Evolutionary conservation across 2,888 invertebrate species (phyloP).

Genomic region (Clunio marinus): DNA sequence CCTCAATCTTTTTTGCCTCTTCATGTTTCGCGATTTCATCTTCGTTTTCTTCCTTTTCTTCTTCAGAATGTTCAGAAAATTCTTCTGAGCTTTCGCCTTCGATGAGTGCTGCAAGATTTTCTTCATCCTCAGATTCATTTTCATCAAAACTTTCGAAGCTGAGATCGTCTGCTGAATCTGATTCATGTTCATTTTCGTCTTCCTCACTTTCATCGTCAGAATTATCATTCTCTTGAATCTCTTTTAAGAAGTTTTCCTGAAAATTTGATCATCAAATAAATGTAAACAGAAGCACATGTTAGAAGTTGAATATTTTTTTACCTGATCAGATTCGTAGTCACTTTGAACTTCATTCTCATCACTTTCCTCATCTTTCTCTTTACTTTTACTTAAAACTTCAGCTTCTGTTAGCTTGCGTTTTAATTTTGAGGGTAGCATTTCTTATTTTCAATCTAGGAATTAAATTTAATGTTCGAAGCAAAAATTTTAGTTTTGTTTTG

Average conservation of each 20-base stretch:
- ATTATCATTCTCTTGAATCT: slow-evolving; percentile 51
- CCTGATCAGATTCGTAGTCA: slow-evolving; percentile 33
- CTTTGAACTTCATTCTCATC: not conserved
- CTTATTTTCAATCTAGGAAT: no score
- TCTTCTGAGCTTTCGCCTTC: slow-evolving; percentile 41
- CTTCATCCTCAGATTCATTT: slow-evolving; percentile 50
- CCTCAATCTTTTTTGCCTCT: slow-evolving; percentile 39
- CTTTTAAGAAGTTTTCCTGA: slow-evolving; percentile 49
- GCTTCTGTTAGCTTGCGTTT: not conserved
- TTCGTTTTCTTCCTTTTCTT: slow-evolving; percentile 47
- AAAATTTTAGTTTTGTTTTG: no score
- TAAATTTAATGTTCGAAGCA: no score
- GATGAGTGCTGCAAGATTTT: slow-evolving; percentile 40
- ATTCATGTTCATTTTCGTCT: slow-evolving; percentile 45
- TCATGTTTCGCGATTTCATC: slow-evolving; percentile 42
- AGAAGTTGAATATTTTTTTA: slow-evolving; percentile 1
- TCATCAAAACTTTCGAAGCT: slow-evolving; percentile 57
- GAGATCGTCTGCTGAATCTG: slow-evolving; percentile 47
- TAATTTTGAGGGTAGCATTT: slow-evolving; percentile 5
- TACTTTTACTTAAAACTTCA: not conserved
- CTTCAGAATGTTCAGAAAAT: slow-evolving; percentile 43
- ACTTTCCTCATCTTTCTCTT: not conserved
- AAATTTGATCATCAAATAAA: slow-evolving; percentile 41
- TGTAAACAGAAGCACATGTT: slow-evolving; percentile 36
- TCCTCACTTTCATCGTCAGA: slow-evolving; percentile 52